Base-by-base conservation (phyloP, 1,140 invertebrate genomes). In the Papilio helenus region DNA sequence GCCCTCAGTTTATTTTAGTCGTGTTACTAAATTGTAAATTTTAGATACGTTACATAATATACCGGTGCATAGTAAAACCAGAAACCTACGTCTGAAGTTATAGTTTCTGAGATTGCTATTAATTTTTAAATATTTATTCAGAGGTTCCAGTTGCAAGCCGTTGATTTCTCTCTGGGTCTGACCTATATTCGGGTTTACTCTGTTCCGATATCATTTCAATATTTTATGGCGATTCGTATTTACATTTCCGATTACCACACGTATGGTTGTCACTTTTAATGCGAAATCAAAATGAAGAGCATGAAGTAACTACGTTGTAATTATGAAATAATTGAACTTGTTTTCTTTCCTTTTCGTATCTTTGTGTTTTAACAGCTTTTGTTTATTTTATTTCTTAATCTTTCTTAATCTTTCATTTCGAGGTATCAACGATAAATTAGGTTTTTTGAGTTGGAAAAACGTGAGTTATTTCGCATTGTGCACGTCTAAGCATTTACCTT, bases 401-500 rank as follows among this genome's bases (percentile, higher is more conserved):
- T 18, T n/a, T n/a, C n/a, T n/a, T n/a, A n/a, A n/a, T n/a, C 5
- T 55, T 55, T 55, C 34, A 10, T 26, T 26, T 26, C 26, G 26
- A 10, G 14, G 23, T 18, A 3, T 61, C 18, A 61, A 16, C 61
- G 61, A 16, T 18, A 68, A 68, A 29, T 68, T 29, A 68, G 18
- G 29, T 68, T 68, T 68, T 65, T 68, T 29, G 18, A 29, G 61
- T 68, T 68, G 23, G 26, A 68, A 68, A 68, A 68, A 68, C 26
- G 26, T 29, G 26, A 68, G 23, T 68, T 68, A 26, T 68, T 16
- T 68, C 29, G 61, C 61, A 68, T 68, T 68, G 61, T 68, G 23
- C 61, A 68, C 26, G 61, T 68, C 61, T 68, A 68, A 68, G 61
- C 61, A 68, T 29, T 68, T 68, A 68, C 61, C 61, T 68, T 68